Conservation (phyloP, 2,797 vertebrate genomes). For the Fringilla coelebs region DNA sequence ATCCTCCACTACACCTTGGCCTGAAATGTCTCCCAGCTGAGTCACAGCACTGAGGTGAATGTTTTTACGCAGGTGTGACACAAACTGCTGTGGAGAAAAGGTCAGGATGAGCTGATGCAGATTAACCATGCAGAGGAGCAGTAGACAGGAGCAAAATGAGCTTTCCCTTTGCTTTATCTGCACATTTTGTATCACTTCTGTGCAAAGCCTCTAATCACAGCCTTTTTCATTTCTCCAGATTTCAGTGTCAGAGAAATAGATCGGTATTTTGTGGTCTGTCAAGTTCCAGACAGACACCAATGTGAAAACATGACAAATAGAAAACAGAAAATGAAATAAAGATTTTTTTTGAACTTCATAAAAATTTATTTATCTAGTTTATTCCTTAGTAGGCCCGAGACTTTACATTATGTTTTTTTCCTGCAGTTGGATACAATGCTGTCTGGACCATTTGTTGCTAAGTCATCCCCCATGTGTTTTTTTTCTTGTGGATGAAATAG, state of each 20-base stretch:
- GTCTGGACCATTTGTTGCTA: not conserved
- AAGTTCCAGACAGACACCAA: not conserved
- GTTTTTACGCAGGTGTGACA: not conserved
- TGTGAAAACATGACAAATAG: not conserved
- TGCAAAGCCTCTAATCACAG: not conserved
- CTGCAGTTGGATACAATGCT: not conserved
- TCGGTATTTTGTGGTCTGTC: not conserved
- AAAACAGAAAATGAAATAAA: not conserved
- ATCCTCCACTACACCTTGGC: not conserved
- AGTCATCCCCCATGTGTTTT: not conserved
- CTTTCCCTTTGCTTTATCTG: not conserved
- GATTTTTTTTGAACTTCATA: not conserved
- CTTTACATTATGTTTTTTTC: not conserved
- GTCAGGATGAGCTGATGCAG: not conserved
- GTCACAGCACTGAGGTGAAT: accelerated
- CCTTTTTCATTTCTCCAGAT: not conserved
- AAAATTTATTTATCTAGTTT: not conserved
- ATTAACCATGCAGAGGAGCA: not conserved
- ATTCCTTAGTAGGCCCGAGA: not conserved
- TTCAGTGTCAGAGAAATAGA: not conserved
- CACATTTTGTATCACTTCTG: not conserved
- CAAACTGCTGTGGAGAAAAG: not conserved
- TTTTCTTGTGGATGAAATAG: not conserved
- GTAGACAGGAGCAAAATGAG: not conserved
- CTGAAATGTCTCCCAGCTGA: not conserved